Percentiles rank a stretch among this genome's conserved stretches.
These are phyloP conservation scores for Artibeus jamaicensis DNA, from an alignment of 2,797 vertebrate genomes.

Conservation along the genomic window DNA sequence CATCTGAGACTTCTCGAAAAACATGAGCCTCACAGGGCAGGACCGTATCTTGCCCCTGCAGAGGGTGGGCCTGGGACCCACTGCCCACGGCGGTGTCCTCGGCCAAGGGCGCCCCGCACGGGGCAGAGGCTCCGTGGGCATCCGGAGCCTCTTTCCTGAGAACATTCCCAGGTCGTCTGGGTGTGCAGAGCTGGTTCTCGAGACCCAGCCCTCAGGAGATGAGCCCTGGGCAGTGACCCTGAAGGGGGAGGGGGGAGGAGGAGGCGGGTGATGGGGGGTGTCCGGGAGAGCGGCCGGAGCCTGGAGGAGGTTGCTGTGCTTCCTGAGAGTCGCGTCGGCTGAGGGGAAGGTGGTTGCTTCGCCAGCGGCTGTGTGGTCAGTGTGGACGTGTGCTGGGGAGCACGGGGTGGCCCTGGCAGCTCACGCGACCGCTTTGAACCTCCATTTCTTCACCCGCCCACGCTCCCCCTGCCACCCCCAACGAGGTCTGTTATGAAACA, in stretches of 20 bases:
- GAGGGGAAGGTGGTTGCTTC: too few species aligned
- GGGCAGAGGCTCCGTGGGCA: neutral
- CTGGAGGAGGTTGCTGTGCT: neutral
- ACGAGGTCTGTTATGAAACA: rapidly evolving
- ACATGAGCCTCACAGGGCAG: neutral
- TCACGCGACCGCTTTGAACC: rapidly evolving
- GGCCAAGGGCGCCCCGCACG: rapidly evolving
- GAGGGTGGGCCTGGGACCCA: neutral
- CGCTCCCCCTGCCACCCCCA: too few species aligned
- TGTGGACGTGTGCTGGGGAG: neutral
- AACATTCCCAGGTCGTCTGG: neutral
- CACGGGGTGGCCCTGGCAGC: neutral
- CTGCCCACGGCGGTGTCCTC: too few species aligned
- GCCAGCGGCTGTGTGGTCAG: neutral
- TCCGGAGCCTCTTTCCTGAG: neutral
- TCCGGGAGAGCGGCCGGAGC: neutral
- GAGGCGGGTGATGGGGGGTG: too few species aligned
- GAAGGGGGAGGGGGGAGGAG: too few species aligned
- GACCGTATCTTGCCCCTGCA: neutral
- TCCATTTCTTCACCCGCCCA: neutral
- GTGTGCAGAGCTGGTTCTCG: neutral
- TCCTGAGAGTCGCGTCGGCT: neutral
- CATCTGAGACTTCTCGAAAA: neutral
- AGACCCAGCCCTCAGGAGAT: neutral
- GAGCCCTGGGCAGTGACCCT: neutral